These are phyloP conservation scores for Leucoraja ocellata DNA, from an alignment of 2,797 vertebrate species.

Conservation along the genomic window DNA sequence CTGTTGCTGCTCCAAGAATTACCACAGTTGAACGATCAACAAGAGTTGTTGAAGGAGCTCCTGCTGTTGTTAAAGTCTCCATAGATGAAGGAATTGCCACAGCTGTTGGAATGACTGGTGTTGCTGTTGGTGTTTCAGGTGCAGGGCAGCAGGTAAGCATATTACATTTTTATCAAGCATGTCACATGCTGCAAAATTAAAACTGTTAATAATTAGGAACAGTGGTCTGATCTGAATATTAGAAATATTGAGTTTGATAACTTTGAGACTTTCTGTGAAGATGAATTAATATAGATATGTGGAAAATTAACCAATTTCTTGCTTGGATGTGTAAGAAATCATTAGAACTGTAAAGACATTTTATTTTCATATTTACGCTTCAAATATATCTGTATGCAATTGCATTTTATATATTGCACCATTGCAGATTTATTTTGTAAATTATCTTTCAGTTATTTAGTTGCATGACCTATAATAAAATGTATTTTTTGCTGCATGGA, in stretches of 20 bases:
- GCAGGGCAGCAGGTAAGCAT: conserved; percentile 20
- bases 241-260: background rate
- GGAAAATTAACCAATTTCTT: background rate
- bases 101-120: background rate
- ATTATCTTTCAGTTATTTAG: background rate
- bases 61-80: background rate
- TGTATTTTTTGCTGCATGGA: conserved; percentile 47
- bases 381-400: conserved; percentile 12
- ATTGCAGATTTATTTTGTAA: background rate
- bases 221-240: background rate
- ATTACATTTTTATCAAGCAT: background rate
- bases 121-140: background rate
- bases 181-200: background rate
- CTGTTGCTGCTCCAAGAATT: background rate
- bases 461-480: background rate
- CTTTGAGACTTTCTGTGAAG: background rate
- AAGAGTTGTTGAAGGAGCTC: conserved; percentile 18
- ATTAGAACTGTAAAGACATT: background rate
- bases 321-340: background rate
- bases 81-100: background rate
- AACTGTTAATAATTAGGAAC: background rate
- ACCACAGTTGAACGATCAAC: background rate
- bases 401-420: background rate
- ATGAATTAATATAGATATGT: background rate
- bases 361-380: background rate